These are phyloP conservation scores for Diorhabda elongata DNA, from an alignment of 1,140 invertebrate species.

Conservation along the genomic window DNA sequence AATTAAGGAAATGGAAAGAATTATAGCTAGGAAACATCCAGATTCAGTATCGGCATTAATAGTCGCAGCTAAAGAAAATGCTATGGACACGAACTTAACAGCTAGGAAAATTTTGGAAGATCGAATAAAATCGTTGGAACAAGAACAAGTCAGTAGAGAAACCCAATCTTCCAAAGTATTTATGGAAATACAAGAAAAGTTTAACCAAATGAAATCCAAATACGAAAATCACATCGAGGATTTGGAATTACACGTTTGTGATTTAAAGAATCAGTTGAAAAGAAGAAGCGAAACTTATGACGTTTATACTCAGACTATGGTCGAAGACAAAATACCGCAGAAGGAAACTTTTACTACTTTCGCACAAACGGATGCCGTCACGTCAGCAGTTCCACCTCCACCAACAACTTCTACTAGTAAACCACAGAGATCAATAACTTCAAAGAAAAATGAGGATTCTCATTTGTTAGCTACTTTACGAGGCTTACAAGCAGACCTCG, in stretches of 20 bases:
- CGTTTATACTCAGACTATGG: conserved; percentile 8
- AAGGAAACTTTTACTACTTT: conserved; percentile 37
- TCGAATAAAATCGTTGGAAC: conserved; percentile 62
- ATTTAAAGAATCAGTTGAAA: conserved; percentile 44
- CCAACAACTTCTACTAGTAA: background rate
- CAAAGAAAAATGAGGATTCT: conserved; percentile 60
- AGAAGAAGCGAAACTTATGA: conserved; percentile 22
- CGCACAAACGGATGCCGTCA: conserved; percentile 31
- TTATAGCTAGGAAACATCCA: conserved; percentile 71
- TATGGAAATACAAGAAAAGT: conserved; percentile 65
- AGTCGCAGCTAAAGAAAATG: conserved; percentile 56
- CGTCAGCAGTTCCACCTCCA: background rate
- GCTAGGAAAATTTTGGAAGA: conserved; percentile 65
- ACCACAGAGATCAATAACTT: conserved; percentile 17
- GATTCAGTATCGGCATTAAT: conserved; percentile 73
- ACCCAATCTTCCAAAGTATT: conserved; percentile 64
- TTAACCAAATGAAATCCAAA: conserved; percentile 69
- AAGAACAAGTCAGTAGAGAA: conserved; percentile 64
- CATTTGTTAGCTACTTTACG: conserved; percentile 74
- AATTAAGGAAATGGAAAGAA: conserved; percentile 75
- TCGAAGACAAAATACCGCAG: conserved; percentile 29
- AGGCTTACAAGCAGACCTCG: conserved; percentile 66
- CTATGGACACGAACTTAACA: conserved; percentile 51
- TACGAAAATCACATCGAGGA: conserved; percentile 70
- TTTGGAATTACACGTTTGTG: conserved; percentile 59